Conservation (phyloP, 2,113 vertebrate genomes). For the Pomatostomus ruficeps region DNA sequence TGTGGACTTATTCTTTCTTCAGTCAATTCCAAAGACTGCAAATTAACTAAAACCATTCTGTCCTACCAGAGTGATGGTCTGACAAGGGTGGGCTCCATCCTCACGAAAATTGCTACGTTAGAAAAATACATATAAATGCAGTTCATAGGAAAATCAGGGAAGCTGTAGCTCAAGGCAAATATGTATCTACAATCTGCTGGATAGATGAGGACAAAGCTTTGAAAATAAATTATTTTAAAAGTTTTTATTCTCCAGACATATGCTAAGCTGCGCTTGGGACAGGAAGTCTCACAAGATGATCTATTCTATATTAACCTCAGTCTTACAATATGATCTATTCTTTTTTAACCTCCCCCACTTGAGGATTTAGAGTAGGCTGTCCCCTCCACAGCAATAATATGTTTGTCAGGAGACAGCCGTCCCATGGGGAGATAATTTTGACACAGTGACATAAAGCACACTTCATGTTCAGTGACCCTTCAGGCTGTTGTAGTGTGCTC, state of each 20-base stretch:
- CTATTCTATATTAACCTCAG: not conserved
- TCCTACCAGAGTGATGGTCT: not conserved
- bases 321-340: slow-evolving; percentile 15
- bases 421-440: slow-evolving; percentile 31
- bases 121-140: not conserved
- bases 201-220: not conserved
- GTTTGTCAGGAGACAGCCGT: not conserved
- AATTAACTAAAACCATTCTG: not conserved
- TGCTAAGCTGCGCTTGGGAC: not conserved
- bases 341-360: slow-evolving; percentile 18
- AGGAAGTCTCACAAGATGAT: not conserved
- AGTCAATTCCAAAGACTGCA: not conserved
- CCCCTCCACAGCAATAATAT: slow-evolving; percentile 1
- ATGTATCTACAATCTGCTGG: not conserved
- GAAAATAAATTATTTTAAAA: not conserved
- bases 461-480: not conserved
- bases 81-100: not conserved
- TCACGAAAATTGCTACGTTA: not conserved
- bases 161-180: not conserved
- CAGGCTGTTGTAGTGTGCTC: not conserved
- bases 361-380: slow-evolving; percentile 27
- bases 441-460: slow-evolving; percentile 52
- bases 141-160: not conserved
- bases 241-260: slow-evolving; percentile 9
- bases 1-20: not conserved